phyloP scores from a whole-genome alignment of 37 sponge, comb jelly and placozoan genomes.

The Diacarnus erythraeanus region DNA sequence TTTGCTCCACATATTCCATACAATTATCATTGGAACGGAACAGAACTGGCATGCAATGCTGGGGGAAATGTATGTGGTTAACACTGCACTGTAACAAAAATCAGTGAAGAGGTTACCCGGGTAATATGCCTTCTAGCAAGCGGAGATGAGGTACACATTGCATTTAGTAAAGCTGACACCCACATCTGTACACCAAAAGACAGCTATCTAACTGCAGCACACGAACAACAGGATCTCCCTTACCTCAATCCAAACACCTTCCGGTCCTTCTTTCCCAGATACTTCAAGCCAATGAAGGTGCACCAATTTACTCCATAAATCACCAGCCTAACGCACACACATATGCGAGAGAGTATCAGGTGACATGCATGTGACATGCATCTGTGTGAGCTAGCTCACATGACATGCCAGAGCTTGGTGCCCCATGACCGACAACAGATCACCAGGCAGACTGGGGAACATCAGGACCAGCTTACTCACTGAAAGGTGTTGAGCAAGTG shows the following conservation, averaged over 20 bases:
- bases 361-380: neutral
- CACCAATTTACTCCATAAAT: slow-evolving; percentile 53
- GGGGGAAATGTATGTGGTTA: neutral
- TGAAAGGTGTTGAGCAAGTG: slow-evolving; percentile 31
- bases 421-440: slow-evolving; percentile 62
- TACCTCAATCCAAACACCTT: slow-evolving; percentile 25
- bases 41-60: slow-evolving; percentile 51
- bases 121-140: slow-evolving; percentile 31
- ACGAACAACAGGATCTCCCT: too few relatives aligned
- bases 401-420: slow-evolving; percentile 79
- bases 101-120: neutral
- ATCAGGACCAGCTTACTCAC: slow-evolving; percentile 20
- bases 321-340: slow-evolving; percentile 60
- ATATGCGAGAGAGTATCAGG: neutral
- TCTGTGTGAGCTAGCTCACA: slow-evolving; percentile 24
- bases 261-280: neutral
- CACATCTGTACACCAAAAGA: slow-evolving; percentile 37
- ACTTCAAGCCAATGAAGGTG: slow-evolving; percentile 22
- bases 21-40: slow-evolving; percentile 18
- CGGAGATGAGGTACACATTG: slow-evolving; percentile 13
- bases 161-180: slow-evolving; percentile 38
- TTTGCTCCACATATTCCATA: slow-evolving; percentile 5
- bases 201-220: too few relatives aligned
- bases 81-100: neutral
- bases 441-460: slow-evolving; percentile 38